Evolutionary conservation across 2,888 invertebrate genomes (phyloP).

Genomic region (Phyllotreta cruciferae): DNA sequence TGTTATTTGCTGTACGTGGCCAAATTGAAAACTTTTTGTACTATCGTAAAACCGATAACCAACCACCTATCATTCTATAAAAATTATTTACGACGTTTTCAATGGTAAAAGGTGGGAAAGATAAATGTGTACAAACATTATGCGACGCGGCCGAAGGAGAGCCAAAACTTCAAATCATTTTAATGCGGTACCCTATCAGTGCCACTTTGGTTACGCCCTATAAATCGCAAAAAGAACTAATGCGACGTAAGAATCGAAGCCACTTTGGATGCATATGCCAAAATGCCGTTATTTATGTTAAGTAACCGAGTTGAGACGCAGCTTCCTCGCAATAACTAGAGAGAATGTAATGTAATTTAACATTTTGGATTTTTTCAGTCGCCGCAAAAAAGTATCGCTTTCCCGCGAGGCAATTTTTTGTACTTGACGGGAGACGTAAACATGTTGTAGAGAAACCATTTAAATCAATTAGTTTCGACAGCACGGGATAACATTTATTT

Average conservation of each 20-base stretch:
- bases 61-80: neutral
- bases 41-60: neutral
- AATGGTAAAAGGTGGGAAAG: slow-evolving; percentile 1
- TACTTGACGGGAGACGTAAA: no score
- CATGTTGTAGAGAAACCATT: no score
- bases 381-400: no score
- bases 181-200: slow-evolving; percentile 10
- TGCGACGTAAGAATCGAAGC: neutral
- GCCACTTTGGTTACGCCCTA: slow-evolving; percentile 13
- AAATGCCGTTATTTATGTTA: neutral
- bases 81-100: slow-evolving; percentile 5
- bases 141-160: neutral
- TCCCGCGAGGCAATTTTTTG: no score
- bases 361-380: no score
- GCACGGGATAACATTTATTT: neutral
- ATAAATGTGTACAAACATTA: slow-evolving; percentile 14
- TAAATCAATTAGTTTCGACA: no score
- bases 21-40: slow-evolving; percentile 18
- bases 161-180: slow-evolving; percentile 12
- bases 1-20: slow-evolving; percentile 14
- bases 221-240: slow-evolving; percentile 5
- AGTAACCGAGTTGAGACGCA: no score
- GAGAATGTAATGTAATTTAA: no score
- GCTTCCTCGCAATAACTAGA: no score
- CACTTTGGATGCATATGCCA: slow-evolving; percentile 2